A percentile compares a stretch with the other conserved stretches of the same genome.
Evolutionary conservation across 1,140 invertebrate genomes (phyloP).

Genomic region (Drosophila suzukii): DNA sequence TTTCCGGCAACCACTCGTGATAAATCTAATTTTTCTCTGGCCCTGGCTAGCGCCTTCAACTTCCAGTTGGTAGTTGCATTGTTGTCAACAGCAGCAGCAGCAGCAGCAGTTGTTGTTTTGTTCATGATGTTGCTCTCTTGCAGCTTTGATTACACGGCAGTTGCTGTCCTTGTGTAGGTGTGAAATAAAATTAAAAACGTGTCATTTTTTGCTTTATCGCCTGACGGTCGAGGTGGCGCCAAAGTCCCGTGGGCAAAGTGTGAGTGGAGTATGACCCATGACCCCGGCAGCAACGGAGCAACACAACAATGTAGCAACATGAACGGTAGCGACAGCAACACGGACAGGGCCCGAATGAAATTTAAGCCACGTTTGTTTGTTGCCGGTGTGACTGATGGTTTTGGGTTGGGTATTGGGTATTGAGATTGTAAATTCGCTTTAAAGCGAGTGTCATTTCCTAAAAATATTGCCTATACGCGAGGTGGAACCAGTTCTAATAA

Average conservation of each 20-base stretch:
- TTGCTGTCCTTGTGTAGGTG: slow-evolving; percentile 68
- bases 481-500: neutral
- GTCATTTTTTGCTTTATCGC: slow-evolving; percentile 83
- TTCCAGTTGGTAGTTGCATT: slow-evolving; percentile 62
- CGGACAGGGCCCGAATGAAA: slow-evolving; percentile 51
- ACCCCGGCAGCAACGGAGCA: slow-evolving; percentile 33
- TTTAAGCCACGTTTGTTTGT: slow-evolving; percentile 63
- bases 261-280: slow-evolving; percentile 29
- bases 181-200: slow-evolving; percentile 83
- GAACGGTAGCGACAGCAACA: slow-evolving; percentile 4
- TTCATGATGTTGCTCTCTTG: slow-evolving; percentile 50
- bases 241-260: slow-evolving; percentile 27
- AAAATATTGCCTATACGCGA: slow-evolving; percentile 9
- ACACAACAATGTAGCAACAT: slow-evolving; percentile 5
- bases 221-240: slow-evolving; percentile 56
- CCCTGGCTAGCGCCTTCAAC: slow-evolving; percentile 47
- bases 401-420: neutral
- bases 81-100: slow-evolving; percentile 52
- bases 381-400: slow-evolving; percentile 34
- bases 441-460: slow-evolving; percentile 5
- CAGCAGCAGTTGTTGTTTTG: slow-evolving; percentile 33
- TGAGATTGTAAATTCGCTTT: slow-evolving; percentile 18
- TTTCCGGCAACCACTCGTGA: slow-evolving; percentile 83
- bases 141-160: slow-evolving; percentile 50
- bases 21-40: slow-evolving; percentile 82